A percentile compares a stretch with the other conserved stretches of the same genome.
Evolutionary conservation across 2,888 invertebrate genomes (phyloP).

Genomic region (Boloria euphrosyne): DNA sequence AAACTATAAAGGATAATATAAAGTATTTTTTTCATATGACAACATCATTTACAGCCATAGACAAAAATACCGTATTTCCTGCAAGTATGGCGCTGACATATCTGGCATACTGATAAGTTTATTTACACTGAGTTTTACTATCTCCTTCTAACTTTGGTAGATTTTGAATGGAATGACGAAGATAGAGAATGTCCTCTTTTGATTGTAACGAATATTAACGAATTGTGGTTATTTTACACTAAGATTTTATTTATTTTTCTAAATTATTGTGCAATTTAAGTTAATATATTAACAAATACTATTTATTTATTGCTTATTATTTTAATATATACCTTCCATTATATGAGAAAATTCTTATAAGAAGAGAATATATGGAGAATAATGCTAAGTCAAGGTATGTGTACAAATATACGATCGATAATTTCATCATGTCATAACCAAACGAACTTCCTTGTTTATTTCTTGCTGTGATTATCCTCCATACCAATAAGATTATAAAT

Average conservation of each 20-base stretch:
- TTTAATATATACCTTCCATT: constrained; percentile 49
- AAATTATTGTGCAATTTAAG: constrained; percentile 60
- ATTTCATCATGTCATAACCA: constrained; percentile 70
- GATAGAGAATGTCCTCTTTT: constrained; percentile 59
- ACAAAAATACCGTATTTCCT: constrained; percentile 52
- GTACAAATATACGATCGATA: constrained; percentile 64
- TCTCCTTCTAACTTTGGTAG: constrained; percentile 53
- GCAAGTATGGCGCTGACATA: constrained; percentile 61
- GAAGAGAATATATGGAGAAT: constrained; percentile 58
- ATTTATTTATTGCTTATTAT: constrained; percentile 44
- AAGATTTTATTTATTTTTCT: constrained; percentile 65
- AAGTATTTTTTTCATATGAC: neutral
- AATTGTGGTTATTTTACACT: constrained; percentile 70
- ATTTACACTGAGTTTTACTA: constrained; percentile 54
- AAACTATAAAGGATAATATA: neutral
- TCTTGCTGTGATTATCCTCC: constrained; percentile 12
- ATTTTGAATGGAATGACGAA: constrained; percentile 44
- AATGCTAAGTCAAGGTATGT: constrained; percentile 74
- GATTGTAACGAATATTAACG: constrained; percentile 80
- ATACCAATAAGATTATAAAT: neutral
- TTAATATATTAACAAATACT: constrained; percentile 47
- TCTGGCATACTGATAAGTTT: constrained; percentile 56
- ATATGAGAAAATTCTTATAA: constrained; percentile 45
- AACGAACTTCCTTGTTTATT: constrained; percentile 42
- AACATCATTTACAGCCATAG: constrained; percentile 48